Conservation (phyloP, 2,888 invertebrate species). For the Tupiocoris notatus region DNA sequence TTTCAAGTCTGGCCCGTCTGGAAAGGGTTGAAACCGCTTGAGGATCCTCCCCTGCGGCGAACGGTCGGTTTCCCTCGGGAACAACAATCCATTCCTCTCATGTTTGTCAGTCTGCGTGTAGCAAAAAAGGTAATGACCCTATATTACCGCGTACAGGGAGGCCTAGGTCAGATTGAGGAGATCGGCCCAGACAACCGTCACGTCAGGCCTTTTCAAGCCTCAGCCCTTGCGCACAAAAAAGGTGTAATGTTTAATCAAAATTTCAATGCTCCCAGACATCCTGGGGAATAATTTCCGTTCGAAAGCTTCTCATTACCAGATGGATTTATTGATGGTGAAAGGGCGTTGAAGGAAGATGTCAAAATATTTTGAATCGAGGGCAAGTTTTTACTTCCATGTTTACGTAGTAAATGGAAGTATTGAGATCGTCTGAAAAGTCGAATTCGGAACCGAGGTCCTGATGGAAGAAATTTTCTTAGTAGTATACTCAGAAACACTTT, state of each 20-base stretch:
- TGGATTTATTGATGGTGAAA: neutral
- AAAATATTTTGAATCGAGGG: constrained; percentile 25
- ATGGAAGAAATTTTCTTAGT: no score
- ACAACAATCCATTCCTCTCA: neutral
- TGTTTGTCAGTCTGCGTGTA: neutral
- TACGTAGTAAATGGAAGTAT: no score
- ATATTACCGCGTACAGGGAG: constrained; percentile 18
- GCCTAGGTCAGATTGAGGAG: neutral
- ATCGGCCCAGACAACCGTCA: neutral
- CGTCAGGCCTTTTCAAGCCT: neutral
- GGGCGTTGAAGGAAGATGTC: constrained; percentile 23
- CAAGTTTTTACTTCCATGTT: no score
- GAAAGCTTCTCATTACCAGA: neutral
- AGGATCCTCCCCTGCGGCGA: neutral
- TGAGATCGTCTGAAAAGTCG: no score
- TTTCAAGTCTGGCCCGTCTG: neutral
- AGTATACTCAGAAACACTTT: no score
- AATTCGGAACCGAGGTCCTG: no score
- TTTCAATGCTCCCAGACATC: neutral
- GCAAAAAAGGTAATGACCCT: constrained; percentile 37
- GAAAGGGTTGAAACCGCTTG: neutral
- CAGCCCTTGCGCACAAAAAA: constrained; percentile 19
- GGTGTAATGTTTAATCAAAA: constrained; percentile 42
- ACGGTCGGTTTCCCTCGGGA: neutral
- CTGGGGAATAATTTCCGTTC: neutral